Base-by-base conservation (phyloP, 2,797 vertebrate species). In the Leptoclinus maculatus region DNA sequence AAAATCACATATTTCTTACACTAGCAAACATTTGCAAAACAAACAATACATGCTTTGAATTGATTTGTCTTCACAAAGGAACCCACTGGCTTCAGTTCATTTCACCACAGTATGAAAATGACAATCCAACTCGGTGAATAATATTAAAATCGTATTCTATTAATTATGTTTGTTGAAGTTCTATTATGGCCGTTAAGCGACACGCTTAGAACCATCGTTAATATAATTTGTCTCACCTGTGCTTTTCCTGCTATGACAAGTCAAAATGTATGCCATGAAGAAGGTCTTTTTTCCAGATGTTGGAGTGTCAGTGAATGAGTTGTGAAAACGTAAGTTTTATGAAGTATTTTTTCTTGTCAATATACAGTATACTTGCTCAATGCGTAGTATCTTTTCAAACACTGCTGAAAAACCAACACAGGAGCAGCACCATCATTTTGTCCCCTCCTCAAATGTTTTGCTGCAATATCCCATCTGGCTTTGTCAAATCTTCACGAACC, bases 321-420 rank as follows among this genome's bases (percentile, higher is more conserved):
- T 71, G 47, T 65, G 21, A 58, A 36, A 36, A 36, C 34, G 29
- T 32, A 32, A 32, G 32, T 32, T 5, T 32, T 32, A 32, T 32
- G 6, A 32, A 32, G 32, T 32, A 32, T 32, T 32, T 32, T 32
- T 32, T 32, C 32, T 32, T 32, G 32, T 36, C 34, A 36, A 10
- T 36, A 36, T 36, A 29, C 27, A 29, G 27, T 29, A 36, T 36
- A 10, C 34, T 36, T 36, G 8, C 9, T 36, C 34, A 36, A 36
- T 36, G 34, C 34, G 34, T 36, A 36, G 34, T 36, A 5, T 36
- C 34, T 36, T 36, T 36, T 36, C 57, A 75, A 68, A 57, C 72
- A 77, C 34, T 14, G 51, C 4, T 36, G 25, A 5, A 80, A 70
- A 85, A n/a, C 34, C 70, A 67, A 45, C 6, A 70, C 21, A 43